Evolutionary conservation across 2,888 invertebrate species (phyloP).

Genomic region (Lapara coniferarum): DNA sequence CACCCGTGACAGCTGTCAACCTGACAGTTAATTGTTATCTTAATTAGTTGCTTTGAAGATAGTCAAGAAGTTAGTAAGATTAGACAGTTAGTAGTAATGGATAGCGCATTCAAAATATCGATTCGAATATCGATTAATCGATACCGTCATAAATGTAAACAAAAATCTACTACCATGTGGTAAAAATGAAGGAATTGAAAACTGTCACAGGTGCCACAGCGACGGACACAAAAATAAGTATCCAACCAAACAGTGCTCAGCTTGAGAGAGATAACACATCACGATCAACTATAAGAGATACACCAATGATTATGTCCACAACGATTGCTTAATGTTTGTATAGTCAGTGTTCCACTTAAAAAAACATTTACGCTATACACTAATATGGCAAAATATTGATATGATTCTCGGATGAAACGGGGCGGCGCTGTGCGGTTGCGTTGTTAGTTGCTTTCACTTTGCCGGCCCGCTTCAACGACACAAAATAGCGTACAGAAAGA

Average conservation of each 20-base stretch:
- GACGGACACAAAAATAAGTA: slow-evolving; percentile 5
- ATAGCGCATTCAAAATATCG: background rate
- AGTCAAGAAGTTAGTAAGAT: slow-evolving; percentile 23
- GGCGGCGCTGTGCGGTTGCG: slow-evolving; percentile 35
- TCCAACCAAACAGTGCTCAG: slow-evolving; percentile 2
- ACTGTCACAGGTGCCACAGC: background rate
- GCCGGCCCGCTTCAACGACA: slow-evolving; percentile 5
- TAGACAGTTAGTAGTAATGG: slow-evolving; percentile 22
- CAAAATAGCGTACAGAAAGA: slow-evolving; percentile 32
- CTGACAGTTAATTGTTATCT: slow-evolving; percentile 12
- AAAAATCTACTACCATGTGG: slow-evolving; percentile 15
- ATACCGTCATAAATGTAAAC: slow-evolving; percentile 39
- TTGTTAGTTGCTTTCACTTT: background rate
- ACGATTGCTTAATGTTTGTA: slow-evolving; percentile 67
- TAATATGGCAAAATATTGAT: slow-evolving; percentile 82
- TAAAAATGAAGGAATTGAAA: background rate
- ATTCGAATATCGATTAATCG: background rate
- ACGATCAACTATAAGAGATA: slow-evolving; percentile 52
- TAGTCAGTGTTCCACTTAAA: slow-evolving; percentile 54
- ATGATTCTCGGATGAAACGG: slow-evolving; percentile 62
- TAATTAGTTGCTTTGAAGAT: slow-evolving; percentile 3
- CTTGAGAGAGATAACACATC: slow-evolving; percentile 36
- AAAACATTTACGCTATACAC: slow-evolving; percentile 56
- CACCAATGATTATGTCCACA: slow-evolving; percentile 75
- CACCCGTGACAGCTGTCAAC: slow-evolving; percentile 20